Evolutionary conservation across 2,888 invertebrate species (phyloP), one percentile per base, ranked within the genome.

Genomic region (Parnassius smintheus): DNA sequence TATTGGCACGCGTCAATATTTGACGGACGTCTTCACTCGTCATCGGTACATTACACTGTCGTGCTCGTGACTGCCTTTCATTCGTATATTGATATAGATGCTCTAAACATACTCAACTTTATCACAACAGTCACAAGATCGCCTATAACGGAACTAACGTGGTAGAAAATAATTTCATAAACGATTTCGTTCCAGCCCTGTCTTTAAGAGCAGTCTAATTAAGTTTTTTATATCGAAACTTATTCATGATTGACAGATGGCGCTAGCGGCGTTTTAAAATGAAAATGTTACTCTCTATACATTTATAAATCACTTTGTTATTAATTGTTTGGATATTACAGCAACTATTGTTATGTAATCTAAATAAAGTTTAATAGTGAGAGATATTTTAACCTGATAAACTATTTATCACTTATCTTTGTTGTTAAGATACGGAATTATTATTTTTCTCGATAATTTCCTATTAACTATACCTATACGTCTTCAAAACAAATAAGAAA

Each of bases 141-240:
- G 57, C 41, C 9, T 22, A 58, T 53, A 13, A 25, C 13, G 42
- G 22, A 12, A 49, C 9, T 13, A 13, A 13, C 13, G 3, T 56
- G 51, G n/a, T 22, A 59, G 61, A 57, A 64, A 64, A 18, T 65
- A 69, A 68, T 68, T 66, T 66, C 66, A 70, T 67, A 64, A 63
- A 74, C 77, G 75, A 74, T 75, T 72, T 75, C 72, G 74, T 81
- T 77, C 77, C 81, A 80, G 74, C 78, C 80, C 79, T 81, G 83
- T 83, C 86, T 86, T 86, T 84, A 83, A 91, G 84, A 88, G 88
- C 85, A 83, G 86, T 81, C 89, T 90, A 90, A 88, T 90, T 89
- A 88, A 83, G 86, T 89, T 89, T 89, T 82, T 88, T 89, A 80
- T 83, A 86, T 89, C 86, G 87, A 89, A 88, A 85, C 82, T 81